Conservation (phyloP, 1,140 invertebrate genomes). For the Drosophila insularis region DNA sequence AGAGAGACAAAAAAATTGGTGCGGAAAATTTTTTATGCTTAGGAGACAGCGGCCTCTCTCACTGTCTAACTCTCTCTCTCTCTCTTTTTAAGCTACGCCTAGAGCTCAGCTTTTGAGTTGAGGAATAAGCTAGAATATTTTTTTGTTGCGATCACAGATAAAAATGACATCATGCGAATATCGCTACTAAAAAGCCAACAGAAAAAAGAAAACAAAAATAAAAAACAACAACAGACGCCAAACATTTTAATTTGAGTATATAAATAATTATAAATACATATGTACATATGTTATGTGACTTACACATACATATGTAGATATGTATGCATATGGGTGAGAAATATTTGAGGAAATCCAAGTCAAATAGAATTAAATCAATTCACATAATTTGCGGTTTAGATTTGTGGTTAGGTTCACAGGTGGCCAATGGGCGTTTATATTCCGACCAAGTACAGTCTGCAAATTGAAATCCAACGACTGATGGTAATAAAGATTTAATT, state of each 20-base stretch:
- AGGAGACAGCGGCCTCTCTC: neutral
- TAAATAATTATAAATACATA: conserved; percentile 6
- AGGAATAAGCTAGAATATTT: conserved; percentile 46
- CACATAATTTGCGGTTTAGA: neutral
- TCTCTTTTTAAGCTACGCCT: conserved; percentile 20
- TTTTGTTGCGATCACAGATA: conserved; percentile 29
- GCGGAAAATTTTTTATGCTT: conserved; percentile 29
- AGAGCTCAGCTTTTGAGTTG: conserved; percentile 31
- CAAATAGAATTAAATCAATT: neutral
- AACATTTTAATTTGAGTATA: conserved; percentile 33
- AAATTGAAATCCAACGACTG: too few species aligned
- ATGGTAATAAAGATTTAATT: neutral
- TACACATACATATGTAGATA: neutral
- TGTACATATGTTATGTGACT: neutral
- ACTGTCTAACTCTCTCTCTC: neutral
- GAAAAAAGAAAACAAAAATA: conserved; percentile 40
- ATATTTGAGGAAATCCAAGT: neutral
- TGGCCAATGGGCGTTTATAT: neutral
- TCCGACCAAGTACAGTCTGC: conserved; percentile 25
- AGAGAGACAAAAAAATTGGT: neutral
- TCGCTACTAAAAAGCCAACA: conserved; percentile 30
- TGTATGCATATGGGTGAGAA: neutral
- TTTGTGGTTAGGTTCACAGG: too few species aligned
- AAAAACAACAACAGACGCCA: conserved; percentile 64
- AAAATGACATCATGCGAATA: conserved; percentile 67